Evolutionary conservation across 2,888 invertebrate genomes (phyloP).

Genomic region (Glyphotaelius pellucidus): DNA sequence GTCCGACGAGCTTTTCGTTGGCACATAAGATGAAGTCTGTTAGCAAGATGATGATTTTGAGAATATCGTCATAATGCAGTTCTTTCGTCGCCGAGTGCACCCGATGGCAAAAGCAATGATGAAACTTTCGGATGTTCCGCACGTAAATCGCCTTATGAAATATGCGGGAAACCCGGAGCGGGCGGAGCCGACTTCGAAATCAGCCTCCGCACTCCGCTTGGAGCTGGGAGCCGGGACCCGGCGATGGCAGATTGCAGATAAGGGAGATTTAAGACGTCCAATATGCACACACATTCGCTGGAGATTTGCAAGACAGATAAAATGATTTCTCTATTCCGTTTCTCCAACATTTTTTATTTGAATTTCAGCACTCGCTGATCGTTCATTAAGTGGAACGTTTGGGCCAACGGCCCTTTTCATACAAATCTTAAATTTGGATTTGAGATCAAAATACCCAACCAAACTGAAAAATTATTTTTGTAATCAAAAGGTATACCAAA

Average conservation of each 20-base stretch:
- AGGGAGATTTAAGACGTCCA: neutral
- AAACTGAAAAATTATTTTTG: too few species aligned
- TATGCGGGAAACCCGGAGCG: neutral
- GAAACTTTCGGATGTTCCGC: constrained; percentile 10
- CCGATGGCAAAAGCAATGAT: neutral
- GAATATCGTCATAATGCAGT: neutral
- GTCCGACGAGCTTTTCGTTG: too few species aligned
- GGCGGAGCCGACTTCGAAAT: neutral
- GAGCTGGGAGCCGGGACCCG: neutral
- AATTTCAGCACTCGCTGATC: neutral
- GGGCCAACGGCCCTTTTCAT: too few species aligned
- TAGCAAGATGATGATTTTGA: too few species aligned
- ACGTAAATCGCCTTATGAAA: constrained; percentile 36
- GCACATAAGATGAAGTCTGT: too few species aligned
- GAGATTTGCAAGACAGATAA: neutral
- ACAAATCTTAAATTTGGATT: too few species aligned
- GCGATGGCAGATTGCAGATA: neutral
- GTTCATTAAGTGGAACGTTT: too few species aligned
- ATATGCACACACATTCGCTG: neutral
- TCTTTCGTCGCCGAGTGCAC: neutral
- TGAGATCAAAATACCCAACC: too few species aligned
- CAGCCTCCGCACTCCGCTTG: neutral
- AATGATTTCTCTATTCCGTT: neutral
- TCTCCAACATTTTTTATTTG: neutral
- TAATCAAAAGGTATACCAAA: too few species aligned